Base-by-base conservation (phyloP, 2,888 invertebrate genomes). In the Acronicta aceris region DNA sequence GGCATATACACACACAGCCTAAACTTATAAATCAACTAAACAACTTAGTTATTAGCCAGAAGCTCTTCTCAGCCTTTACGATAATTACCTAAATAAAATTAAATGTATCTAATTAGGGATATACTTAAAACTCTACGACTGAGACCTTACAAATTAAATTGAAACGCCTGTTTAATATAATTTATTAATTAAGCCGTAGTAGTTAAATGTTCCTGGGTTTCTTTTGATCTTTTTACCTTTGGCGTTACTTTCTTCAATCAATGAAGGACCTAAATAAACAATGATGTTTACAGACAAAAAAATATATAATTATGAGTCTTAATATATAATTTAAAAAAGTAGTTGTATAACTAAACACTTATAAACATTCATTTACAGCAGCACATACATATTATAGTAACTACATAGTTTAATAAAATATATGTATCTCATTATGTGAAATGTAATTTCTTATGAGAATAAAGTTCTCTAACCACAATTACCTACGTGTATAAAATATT, bases 131-230 rank as follows among this genome's bases (percentile, higher is more conserved):
- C 54, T 17, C 38, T 30, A 50, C 45, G 30, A 48, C 9, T 50
- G 48, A 53, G 53, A 40, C 69, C 65, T 69, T 65, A 65, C 61
- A 62, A 68, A 75, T 78, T 59, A 68, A 76, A 68, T 78, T 72
- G 57, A 71, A 76, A 68, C 56, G 68, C 33, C 61, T 68, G 65
- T 74, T 78, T 68, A 78, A 77, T 58, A 71, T 73, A 73, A 72
- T 80, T 74, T 67, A 64, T 57, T 70, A 76, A 75, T 75, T 78
- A 73, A 70, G 66, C 52, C 30, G 25, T 64, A 71, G 54, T 59
- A 59, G 63, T 68, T 67, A 63, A 63, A 70, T 60, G 55, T 50
- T 47, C 30, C 46, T 58, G 49, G 53, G 65, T 62, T 57, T 59
- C 69, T 60, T 79, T 77, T 75, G 68, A 73, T 65, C 50, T 65